These are phyloP conservation scores for Coluber constrictor DNA, from an alignment of 2,797 vertebrate genomes.

Conservation along the genomic window DNA sequence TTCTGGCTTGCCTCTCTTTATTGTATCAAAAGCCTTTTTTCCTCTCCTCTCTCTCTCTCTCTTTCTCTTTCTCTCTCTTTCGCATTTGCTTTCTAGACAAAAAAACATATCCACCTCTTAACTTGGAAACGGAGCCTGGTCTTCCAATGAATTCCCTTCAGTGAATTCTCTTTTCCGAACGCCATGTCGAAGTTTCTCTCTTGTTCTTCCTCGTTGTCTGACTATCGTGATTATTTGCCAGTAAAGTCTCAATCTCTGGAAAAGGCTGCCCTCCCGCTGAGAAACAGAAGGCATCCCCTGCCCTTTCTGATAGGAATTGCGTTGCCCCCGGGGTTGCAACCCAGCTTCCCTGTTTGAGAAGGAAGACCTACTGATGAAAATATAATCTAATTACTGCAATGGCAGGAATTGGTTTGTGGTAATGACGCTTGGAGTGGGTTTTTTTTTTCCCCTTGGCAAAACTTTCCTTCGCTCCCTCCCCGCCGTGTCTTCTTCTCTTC, in stretches of 20 bases:
- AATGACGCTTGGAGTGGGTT: conserved; percentile 21
- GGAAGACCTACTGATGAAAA: conserved; percentile 18
- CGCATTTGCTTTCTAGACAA: neutral
- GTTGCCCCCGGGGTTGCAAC: conserved; percentile 19
- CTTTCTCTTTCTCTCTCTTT: neutral
- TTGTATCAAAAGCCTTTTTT: neutral
- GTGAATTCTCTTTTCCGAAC: neutral
- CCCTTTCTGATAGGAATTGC: conserved; percentile 31
- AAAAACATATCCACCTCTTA: neutral
- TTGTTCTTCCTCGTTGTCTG: neutral
- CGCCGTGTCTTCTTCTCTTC: neutral
- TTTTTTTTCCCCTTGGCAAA: neutral
- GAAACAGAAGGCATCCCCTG: conserved; percentile 40
- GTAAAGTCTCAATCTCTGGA: conserved; percentile 40
- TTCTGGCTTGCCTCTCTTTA: neutral
- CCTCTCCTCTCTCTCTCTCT: too few species aligned
- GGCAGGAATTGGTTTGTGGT: conserved; percentile 3
- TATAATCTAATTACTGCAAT: conserved; percentile 37
- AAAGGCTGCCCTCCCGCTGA: neutral
- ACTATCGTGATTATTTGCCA: conserved; percentile 39
- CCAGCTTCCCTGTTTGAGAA: neutral
- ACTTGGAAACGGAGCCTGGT: neutral
- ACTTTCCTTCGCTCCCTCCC: neutral
- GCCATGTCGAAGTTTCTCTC: neutral
- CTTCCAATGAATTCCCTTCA: neutral